phyloP scores from a whole-genome alignment of 2,888 invertebrate genomes.

The Cheilosia urbana region DNA sequence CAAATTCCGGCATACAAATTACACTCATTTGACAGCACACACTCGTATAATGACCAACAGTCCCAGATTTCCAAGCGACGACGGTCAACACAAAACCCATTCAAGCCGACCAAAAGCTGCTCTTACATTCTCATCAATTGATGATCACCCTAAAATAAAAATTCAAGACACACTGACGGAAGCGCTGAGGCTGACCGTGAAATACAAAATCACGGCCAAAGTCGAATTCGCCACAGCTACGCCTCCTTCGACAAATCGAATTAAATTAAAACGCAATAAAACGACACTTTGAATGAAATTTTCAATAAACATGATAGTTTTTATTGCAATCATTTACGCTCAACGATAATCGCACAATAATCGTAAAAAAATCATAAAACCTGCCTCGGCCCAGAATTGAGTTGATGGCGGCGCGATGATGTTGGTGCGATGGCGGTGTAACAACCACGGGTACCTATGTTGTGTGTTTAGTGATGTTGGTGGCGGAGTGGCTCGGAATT shows the following conservation, averaged over 20 bases:
- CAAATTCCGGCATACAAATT: conserved; percentile 28
- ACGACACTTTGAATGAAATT: conserved; percentile 77
- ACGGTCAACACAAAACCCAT: background rate
- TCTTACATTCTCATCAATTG: conserved; percentile 12
- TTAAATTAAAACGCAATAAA: conserved; percentile 77
- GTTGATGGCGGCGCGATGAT: conserved; percentile 59
- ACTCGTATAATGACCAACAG: conserved; percentile 21
- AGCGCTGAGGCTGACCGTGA: conserved; percentile 18
- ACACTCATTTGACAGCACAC: background rate
- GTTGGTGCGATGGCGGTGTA: conserved; percentile 17
- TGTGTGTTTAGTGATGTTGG: conserved; percentile 19
- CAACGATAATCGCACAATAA: conserved; percentile 78
- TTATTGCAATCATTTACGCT: conserved; percentile 78
- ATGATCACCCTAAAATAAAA: conserved; percentile 35
- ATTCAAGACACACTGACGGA: background rate
- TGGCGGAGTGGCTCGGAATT: conserved; percentile 33
- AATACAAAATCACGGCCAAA: conserved; percentile 59
- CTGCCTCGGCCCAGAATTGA: conserved; percentile 70
- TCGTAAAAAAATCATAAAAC: conserved; percentile 79
- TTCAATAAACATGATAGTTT: conserved; percentile 78
- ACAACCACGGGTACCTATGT: conserved; percentile 7
- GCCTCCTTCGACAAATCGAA: conserved; percentile 59
- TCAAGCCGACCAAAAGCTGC: background rate
- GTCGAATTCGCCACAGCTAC: conserved; percentile 17
- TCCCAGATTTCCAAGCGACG: conserved; percentile 17